Evolutionary conservation across 2,113 vertebrate genomes (phyloP), one percentile per base, ranked within the genome.

Genomic region (Seriola quinqueradiata): DNA sequence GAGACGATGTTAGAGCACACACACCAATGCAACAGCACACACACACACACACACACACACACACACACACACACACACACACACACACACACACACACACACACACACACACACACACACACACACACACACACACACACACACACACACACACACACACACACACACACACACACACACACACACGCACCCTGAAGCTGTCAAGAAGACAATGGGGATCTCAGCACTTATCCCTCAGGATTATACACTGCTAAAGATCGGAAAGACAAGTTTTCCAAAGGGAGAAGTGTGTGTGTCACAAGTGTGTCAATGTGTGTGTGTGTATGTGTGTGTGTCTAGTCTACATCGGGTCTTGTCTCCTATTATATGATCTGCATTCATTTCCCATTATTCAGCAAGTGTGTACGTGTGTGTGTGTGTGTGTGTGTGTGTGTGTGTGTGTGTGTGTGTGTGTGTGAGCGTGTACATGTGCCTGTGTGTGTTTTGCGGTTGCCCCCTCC

Each of bases 401-500:
- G 67, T 75, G 64, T 61, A 63, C 17, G 32, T 46, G n/a, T 25
- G 70, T 48, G 55, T 58, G 60, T 36, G 64, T 23, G 50, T 32
- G 50, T 46, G 66, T 63, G 79, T 44, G 81, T 52, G 78, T 19
- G 74, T 28, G 25, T 28, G 25, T 64, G 54, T 9, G 34, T 67
- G 79, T 71, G 79, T 87, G 81, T 92, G 90, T 89, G 25, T 36
- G 64, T 23, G 42, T 32, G 50, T 46, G 66, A 57, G 79, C 52
- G 81, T 44, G 78, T 19, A 74, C 28, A 28, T 28, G 28, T 64
- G 54, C 10, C 32, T 67, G 79, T 71, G 79, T 87, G 81, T 92
- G 90, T 89, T 89, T 82, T 77, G 88, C 64, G 71, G 83, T 92
- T 91, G 89, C 87, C 81, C 92, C 90, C 82, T 93, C 87, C 84